A percentile compares a stretch with the other conserved stretches of the same genome.
Evolutionary conservation across 1,140 invertebrate genomes (phyloP).

Genomic region (Augochlora pura): DNA sequence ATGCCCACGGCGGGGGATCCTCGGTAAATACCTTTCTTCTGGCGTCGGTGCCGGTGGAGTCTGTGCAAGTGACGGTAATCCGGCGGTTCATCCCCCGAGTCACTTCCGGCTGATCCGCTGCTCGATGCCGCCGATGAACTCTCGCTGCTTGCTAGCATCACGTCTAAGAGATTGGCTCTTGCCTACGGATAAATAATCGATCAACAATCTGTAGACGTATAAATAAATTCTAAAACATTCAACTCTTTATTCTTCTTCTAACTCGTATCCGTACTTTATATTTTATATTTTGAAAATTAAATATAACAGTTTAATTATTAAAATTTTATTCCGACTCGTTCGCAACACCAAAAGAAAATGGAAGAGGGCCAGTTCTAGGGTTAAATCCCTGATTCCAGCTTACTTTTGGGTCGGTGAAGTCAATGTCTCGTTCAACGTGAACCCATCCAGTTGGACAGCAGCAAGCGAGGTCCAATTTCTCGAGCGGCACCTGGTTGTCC

Average conservation of each 20-base stretch:
- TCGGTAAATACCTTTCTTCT: slow-evolving; percentile 85
- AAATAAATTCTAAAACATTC: too few species aligned
- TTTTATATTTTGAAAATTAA: too few species aligned
- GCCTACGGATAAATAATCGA: slow-evolving; percentile 79
- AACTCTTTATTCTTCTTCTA: too few species aligned
- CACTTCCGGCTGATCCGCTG: slow-evolving; percentile 83
- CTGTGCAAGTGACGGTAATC: slow-evolving; percentile 87
- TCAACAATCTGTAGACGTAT: not conserved
- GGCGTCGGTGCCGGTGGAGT: slow-evolving; percentile 85
- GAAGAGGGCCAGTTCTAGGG: too few species aligned
- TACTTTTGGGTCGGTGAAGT: slow-evolving; percentile 90
- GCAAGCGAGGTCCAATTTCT: slow-evolving; percentile 83
- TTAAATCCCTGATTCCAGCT: not conserved
- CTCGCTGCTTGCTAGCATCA: slow-evolving; percentile 87
- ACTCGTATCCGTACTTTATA: too few species aligned
- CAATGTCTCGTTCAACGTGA: slow-evolving; percentile 87
- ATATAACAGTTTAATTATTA: too few species aligned
- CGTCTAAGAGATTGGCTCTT: slow-evolving; percentile 87
- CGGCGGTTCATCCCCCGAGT: slow-evolving; percentile 82
- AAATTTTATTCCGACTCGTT: too few species aligned
- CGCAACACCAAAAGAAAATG: too few species aligned
- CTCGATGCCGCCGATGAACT: slow-evolving; percentile 85
- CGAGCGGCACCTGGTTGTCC: slow-evolving; percentile 67
- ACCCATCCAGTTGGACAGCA: slow-evolving; percentile 89
- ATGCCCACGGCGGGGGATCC: not conserved